These are phyloP conservation scores for Chaetodon trifasciatus DNA, from an alignment of 2,797 vertebrate species.

Conservation along the genomic window DNA sequence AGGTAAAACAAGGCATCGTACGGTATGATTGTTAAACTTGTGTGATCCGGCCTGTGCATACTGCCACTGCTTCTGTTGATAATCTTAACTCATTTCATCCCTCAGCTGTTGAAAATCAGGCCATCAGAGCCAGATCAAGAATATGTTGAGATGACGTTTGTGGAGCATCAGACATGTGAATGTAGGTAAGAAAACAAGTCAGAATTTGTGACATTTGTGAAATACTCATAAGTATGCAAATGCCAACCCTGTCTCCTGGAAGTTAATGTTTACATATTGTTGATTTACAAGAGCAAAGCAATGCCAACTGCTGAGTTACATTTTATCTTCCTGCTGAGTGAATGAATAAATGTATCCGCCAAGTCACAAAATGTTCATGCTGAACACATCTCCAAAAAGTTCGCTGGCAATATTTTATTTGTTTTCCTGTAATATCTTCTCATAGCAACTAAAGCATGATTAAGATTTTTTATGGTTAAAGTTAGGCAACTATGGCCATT, in stretches of 20 bases:
- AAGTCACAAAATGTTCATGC: not conserved
- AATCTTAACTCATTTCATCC: slow-evolving; percentile 37
- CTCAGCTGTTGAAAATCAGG: slow-evolving; percentile 92
- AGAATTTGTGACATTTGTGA: slow-evolving; percentile 46
- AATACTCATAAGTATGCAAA: slow-evolving; percentile 36
- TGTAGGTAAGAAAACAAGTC: slow-evolving; percentile 91
- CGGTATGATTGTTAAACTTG: not conserved
- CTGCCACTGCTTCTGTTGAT: not conserved
- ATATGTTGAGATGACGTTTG: slow-evolving; percentile 93
- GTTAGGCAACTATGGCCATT: not conserved
- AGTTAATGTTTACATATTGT: not conserved
- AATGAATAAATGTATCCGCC: not conserved
- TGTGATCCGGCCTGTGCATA: not conserved
- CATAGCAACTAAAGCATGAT: not conserved
- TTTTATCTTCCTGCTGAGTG: not conserved
- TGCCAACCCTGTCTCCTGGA: slow-evolving; percentile 9
- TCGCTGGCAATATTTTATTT: not conserved
- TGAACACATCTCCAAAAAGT: not conserved
- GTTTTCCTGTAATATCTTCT: not conserved
- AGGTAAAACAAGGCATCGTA: slow-evolving; percentile 80
- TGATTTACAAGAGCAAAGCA: not conserved
- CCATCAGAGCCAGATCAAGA: slow-evolving; percentile 86
- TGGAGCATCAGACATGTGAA: slow-evolving; percentile 92
- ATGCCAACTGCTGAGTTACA: not conserved
- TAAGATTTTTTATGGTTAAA: not conserved